Base-by-base conservation (phyloP, 2,113 vertebrate species). In the Cynocephalus volans region DNA sequence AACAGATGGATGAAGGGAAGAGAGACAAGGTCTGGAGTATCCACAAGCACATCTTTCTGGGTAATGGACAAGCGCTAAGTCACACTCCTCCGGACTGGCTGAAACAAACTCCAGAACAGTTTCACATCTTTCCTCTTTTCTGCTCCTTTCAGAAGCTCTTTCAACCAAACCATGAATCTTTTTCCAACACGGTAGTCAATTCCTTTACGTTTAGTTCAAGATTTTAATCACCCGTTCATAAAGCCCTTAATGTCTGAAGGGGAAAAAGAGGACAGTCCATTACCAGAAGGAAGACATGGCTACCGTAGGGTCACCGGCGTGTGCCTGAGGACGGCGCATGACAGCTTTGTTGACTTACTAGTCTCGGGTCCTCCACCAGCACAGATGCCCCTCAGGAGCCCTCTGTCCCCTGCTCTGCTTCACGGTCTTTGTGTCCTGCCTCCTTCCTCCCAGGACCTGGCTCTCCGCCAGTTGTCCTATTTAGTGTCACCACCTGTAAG, bases 211-310 rank as follows among this genome's bases (percentile, higher is more conserved):
- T 90, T 85, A 79, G 77, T 12, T 69, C 31, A 87, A 87, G 76
- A 90, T 93, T 82, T 84, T 88, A 93, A 67, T 79, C 18, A 72
- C 8, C 11, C 1, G 7, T 86, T 96, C 73, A 85, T 93, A 48
- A 90, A 95, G 54, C 56, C 31, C 33, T 83, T 85, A 81, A 82
- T 31, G 83, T 90, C 41, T 77, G 3, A 95, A 93, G 52, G 4
- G 17, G 18, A 3, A 60, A 82, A 84, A 96, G 5, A 76, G 8
- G 7, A 91, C 69, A 82, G 54, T 54, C 3, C 8, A 54, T 50
- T 93, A 56, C 13, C 5, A 54, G 19, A 67, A 95, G 60, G 56
- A 72, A 67, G 95, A 92, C 54, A 89, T 6, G 91, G 50, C 62
- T 85, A 54, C 72, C 54, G 60, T 62, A 69, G 52, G 33, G 89